A percentile compares a stretch with the other conserved stretches of the same genome.
phyloP scores from a whole-genome alignment of 2,797 vertebrate species.

The Crotalus adamanteus region DNA sequence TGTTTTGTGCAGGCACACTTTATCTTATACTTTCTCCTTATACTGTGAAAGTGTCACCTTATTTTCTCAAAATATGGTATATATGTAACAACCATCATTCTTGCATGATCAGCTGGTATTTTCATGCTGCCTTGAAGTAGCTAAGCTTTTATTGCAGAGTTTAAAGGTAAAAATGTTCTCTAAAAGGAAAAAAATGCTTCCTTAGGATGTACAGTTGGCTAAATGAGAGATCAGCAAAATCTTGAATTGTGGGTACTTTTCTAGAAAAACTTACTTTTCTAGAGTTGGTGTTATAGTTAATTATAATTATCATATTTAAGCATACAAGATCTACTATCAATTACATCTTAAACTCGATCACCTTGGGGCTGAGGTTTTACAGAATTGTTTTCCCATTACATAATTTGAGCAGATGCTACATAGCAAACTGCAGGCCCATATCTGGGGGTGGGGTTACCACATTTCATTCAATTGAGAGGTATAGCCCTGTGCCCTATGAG shows the following conservation, averaged over 20 bases:
- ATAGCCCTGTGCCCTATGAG: not conserved
- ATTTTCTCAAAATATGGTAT: not conserved
- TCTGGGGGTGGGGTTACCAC: not conserved
- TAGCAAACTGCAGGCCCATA: too few species aligned
- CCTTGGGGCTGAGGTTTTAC: not conserved
- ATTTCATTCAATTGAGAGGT: not conserved
- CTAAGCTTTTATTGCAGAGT: not conserved
- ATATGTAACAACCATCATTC: not conserved
- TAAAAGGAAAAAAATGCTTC: not conserved
- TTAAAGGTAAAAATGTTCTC: not conserved
- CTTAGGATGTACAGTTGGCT: slow-evolving; percentile 4
- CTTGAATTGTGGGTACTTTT: not conserved
- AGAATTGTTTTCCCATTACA: not conserved
- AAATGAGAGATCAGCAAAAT: not conserved
- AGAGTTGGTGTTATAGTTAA: not conserved
- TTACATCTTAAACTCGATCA: not conserved
- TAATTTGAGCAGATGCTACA: not conserved
- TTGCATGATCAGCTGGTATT: not conserved
- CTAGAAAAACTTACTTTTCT: not conserved
- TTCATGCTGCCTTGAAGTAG: not conserved
- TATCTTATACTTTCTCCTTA: slow-evolving; percentile 1
- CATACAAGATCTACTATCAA: not conserved
- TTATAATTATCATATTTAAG: not conserved
- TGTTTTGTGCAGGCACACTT: not conserved
- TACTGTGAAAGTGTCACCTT: not conserved